Conservation (phyloP, 2,113 vertebrate genomes). For the Trichomycterus rosablanca region DNA sequence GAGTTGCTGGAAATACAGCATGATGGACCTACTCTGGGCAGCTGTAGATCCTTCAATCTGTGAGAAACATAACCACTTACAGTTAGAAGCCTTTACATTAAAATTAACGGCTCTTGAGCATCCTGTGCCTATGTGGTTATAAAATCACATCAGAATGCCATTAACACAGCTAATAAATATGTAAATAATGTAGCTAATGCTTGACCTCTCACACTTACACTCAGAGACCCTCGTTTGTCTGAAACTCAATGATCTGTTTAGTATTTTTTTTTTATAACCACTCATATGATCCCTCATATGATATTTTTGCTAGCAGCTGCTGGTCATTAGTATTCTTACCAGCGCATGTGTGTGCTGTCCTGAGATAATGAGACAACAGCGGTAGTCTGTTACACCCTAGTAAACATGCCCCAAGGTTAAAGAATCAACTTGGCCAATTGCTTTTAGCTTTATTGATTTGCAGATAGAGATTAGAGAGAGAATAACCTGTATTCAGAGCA, state of each 20-base stretch:
- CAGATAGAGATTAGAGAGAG: too few relatives aligned
- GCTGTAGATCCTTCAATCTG: too few relatives aligned
- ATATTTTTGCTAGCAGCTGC: constrained; percentile 3
- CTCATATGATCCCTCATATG: constrained; percentile 22
- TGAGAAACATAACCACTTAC: too few relatives aligned
- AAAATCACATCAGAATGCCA: too few relatives aligned
- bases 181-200: neutral
- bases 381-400: constrained; percentile 12
- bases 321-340: neutral
- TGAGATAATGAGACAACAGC: neutral
- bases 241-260: constrained; percentile 1
- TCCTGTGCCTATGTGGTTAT: too few relatives aligned
- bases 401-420: constrained; percentile 1
- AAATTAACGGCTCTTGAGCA: too few relatives aligned
- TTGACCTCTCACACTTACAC: neutral
- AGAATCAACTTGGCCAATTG: constrained; percentile 7
- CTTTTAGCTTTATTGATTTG: neutral
- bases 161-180: too few relatives aligned
- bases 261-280: neutral
- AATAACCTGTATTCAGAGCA: too few relatives aligned
- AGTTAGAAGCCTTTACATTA: too few relatives aligned
- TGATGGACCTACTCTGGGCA: too few relatives aligned
- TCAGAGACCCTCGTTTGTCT: neutral
- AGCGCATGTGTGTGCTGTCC: neutral
- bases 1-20: too few relatives aligned